These are phyloP conservation scores for Diloba caeruleocephala DNA, from an alignment of 2,888 invertebrate species.

Conservation along the genomic window DNA sequence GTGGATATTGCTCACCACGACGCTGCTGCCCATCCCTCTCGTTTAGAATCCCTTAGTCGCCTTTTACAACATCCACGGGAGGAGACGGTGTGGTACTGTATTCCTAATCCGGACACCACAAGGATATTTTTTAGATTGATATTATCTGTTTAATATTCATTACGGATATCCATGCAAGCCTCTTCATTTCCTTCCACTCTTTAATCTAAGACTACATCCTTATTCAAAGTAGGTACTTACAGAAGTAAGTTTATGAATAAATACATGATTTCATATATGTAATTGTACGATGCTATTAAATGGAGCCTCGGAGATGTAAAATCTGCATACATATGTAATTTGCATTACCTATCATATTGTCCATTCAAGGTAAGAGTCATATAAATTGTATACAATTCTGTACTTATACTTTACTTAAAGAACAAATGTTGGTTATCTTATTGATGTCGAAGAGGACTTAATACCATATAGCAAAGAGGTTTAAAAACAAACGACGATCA, in stretches of 20 bases:
- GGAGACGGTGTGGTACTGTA: too few relatives aligned
- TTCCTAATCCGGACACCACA: too few relatives aligned
- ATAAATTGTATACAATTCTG: too few relatives aligned
- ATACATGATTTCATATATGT: background rate
- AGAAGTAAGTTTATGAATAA: conserved; percentile 3
- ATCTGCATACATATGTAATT: background rate
- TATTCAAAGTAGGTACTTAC: background rate
- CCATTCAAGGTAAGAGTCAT: background rate
- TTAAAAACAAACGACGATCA: too few relatives aligned
- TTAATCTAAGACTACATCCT: conserved; percentile 13
- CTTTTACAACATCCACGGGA: too few relatives aligned
- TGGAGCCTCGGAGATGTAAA: background rate
- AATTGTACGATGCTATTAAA: background rate
- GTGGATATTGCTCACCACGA: too few relatives aligned
- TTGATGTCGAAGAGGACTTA: too few relatives aligned
- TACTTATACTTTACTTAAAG: too few relatives aligned
- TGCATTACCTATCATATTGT: background rate
- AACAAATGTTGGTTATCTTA: too few relatives aligned
- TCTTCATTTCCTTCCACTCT: conserved; percentile 12
- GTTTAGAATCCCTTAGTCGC: too few relatives aligned
- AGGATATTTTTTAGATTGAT: conserved; percentile 13
- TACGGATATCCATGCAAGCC: conserved; percentile 3
- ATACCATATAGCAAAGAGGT: background rate
- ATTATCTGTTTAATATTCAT: too few relatives aligned
- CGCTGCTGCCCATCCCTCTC: too few relatives aligned